These are phyloP conservation scores for Porites divaricata DNA, from an alignment of 92 coral and sea anemone species.

Conservation along the genomic window DNA sequence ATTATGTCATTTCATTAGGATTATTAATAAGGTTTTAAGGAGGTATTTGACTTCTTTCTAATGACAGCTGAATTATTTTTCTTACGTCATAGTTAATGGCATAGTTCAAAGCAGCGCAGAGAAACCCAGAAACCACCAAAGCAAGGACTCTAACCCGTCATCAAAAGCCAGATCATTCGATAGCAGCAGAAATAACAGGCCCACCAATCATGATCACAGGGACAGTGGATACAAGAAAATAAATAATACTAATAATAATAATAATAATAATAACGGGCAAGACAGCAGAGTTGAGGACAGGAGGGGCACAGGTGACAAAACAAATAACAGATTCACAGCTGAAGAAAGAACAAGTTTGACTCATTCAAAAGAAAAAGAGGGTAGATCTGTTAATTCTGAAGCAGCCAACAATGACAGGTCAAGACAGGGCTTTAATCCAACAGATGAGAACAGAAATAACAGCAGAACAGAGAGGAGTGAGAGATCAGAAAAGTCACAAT, in stretches of 20 bases:
- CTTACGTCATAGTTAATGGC: conserved; percentile 34
- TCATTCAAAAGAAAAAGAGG: conserved; percentile 20
- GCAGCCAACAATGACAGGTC: conserved; percentile 39
- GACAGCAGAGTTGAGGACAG: conserved; percentile 44
- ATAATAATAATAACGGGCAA: conserved; percentile 3
- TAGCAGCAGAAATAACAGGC: conserved; percentile 26
- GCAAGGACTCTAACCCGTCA: conserved; percentile 28
- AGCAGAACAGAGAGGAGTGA: conserved; percentile 64
- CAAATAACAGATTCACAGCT: conserved; percentile 3
- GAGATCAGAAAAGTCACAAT: conserved; percentile 31
- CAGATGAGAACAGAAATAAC: conserved; percentile 38
- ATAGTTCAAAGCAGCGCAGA: conserved; percentile 16
- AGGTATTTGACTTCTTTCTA: neutral
- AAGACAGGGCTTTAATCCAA: conserved; percentile 30
- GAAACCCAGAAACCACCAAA: conserved; percentile 9
- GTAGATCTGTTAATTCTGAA: conserved; percentile 10
- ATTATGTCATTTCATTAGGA: too few species aligned
- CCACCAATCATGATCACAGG: conserved; percentile 29
- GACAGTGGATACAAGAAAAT: conserved; percentile 35
- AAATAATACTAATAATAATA: neutral
- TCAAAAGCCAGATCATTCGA: conserved; percentile 44
- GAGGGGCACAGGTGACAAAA: conserved; percentile 21
- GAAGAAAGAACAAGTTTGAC: conserved; percentile 18
- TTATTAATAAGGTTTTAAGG: too few species aligned
- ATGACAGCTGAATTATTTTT: neutral